Evolutionary conservation across 2,888 invertebrate genomes (phyloP), one percentile per base, ranked within the genome.

Genomic region (Hirtodrosophila cameraria): DNA sequence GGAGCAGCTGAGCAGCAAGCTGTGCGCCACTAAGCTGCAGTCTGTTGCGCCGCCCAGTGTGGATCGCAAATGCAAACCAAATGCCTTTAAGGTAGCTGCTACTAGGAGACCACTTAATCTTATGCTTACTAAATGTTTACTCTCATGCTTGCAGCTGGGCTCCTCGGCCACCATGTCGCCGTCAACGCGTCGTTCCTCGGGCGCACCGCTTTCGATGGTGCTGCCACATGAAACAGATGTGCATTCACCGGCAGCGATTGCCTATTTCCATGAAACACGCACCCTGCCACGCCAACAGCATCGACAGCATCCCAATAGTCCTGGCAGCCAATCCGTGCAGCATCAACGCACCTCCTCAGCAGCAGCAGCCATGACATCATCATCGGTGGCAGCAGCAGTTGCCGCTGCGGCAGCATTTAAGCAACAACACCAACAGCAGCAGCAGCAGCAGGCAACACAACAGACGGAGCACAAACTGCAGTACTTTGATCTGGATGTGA

Each of bases 401-500:
- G 46, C 50, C 6, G 23, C 67, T 0, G 58, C 53, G 8, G 59
- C 59, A 12, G 60, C 64, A 13, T 12, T 39, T 1, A 59, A 69
- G 5, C 68, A 69, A 12, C 45, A n/a, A n/a, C n/a, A n/a, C n/a
- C n/a, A n/a, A n/a, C n/a, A n/a, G n/a, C n/a, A 69, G 5, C 68
- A 69, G 11, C 45, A 33, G 23, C 69, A 53, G 15, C 68, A 69
- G 18, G 41, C 50, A 2, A 25, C 43, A 9, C 70, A 72, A 50
- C 88, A 78, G 85, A 59, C 88, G 9, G 89, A 89, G 53, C 90
- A 89, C 38, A 89, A 91, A 66, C 90, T 96, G 75, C 97, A 98
- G 87, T 98, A 98, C 91, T 92, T 97, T 66, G 97, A 97, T 91
- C 92, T 98, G 68, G 97, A 97, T 90, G 92, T 90, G 13, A 79